Evolutionary conservation across 2,113 vertebrate genomes (phyloP).

Genomic region (Sorex araneus): DNA sequence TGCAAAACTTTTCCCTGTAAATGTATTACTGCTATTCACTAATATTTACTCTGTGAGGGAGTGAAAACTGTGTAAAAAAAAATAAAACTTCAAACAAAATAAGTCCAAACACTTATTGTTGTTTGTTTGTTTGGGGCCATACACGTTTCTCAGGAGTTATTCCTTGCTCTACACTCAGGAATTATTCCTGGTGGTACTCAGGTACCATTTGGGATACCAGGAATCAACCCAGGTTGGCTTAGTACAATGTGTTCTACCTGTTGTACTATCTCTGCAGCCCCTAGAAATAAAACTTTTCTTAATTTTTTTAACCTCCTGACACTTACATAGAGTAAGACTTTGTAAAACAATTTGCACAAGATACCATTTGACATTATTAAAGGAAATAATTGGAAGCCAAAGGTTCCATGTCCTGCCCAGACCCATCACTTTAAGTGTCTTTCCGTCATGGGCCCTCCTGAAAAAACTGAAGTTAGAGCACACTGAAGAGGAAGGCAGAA

Average conservation of each 20-base stretch:
- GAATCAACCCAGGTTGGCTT: too few relatives aligned
- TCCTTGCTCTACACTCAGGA: too few relatives aligned
- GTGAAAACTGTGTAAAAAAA: not conserved
- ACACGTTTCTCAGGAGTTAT: too few relatives aligned
- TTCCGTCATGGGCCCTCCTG: not conserved
- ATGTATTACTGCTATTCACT: conserved; percentile 1
- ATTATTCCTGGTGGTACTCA: too few relatives aligned
- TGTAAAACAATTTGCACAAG: not conserved
- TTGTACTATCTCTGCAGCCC: too few relatives aligned
- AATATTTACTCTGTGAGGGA: not conserved
- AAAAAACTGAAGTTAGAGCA: not conserved
- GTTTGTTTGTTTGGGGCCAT: too few relatives aligned
- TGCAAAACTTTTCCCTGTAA: not conserved
- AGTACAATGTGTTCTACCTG: too few relatives aligned
- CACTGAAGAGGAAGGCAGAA: not conserved
- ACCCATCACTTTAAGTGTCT: not conserved
- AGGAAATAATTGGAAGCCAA: not conserved
- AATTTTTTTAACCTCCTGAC: not conserved
- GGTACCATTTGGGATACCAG: too few relatives aligned
- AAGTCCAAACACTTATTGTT: too few relatives aligned
- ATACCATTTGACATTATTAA: not conserved
- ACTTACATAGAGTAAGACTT: not conserved
- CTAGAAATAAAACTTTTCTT: not conserved
- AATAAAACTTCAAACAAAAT: too few relatives aligned
- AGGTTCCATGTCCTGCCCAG: not conserved